phyloP scores from a whole-genome alignment of 2,888 invertebrate species.

The Linnaemya tessellans region DNA sequence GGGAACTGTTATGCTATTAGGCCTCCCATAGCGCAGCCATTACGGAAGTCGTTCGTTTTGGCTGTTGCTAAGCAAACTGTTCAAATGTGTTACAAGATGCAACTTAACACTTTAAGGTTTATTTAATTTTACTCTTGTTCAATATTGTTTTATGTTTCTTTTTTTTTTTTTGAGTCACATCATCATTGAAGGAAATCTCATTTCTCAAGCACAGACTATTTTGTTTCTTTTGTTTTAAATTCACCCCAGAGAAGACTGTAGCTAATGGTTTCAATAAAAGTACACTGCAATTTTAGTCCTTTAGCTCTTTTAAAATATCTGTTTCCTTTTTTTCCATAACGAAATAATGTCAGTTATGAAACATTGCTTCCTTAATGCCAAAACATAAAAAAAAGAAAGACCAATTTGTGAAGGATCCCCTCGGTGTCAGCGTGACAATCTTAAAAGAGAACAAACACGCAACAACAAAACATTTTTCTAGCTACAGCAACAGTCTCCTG shows the following conservation, averaged over 20 bases:
- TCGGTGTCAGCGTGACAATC: slow-evolving; percentile 57
- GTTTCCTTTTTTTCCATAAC: slow-evolving; percentile 38
- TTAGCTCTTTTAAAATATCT: slow-evolving; percentile 25
- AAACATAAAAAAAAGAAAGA: slow-evolving; percentile 42
- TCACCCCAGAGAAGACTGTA: slow-evolving; percentile 17
- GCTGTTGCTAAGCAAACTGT: not conserved
- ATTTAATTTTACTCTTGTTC: not conserved
- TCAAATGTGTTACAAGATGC: not conserved
- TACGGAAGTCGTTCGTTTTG: not conserved
- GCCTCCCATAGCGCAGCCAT: not conserved
- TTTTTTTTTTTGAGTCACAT: not conserved
- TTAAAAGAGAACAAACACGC: slow-evolving; percentile 61
- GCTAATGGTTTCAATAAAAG: slow-evolving; percentile 26
- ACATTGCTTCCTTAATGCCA: slow-evolving; percentile 69
- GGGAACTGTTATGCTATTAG: not conserved
- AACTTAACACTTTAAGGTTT: slow-evolving; percentile 1
- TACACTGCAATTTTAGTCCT: slow-evolving; percentile 17
- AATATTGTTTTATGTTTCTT: not conserved
- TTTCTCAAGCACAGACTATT: slow-evolving; percentile 12
- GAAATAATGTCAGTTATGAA: slow-evolving; percentile 52
- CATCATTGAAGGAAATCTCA: not conserved
- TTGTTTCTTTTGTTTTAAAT: slow-evolving; percentile 26
- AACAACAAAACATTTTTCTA: slow-evolving; percentile 38
- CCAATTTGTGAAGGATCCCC: slow-evolving; percentile 42
- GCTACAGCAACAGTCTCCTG: slow-evolving; percentile 55